Percentiles rank a stretch among this genome's conserved stretches.
These are phyloP conservation scores for Andrena fulva DNA, from an alignment of 2,888 invertebrate species.

Conservation along the genomic window DNA sequence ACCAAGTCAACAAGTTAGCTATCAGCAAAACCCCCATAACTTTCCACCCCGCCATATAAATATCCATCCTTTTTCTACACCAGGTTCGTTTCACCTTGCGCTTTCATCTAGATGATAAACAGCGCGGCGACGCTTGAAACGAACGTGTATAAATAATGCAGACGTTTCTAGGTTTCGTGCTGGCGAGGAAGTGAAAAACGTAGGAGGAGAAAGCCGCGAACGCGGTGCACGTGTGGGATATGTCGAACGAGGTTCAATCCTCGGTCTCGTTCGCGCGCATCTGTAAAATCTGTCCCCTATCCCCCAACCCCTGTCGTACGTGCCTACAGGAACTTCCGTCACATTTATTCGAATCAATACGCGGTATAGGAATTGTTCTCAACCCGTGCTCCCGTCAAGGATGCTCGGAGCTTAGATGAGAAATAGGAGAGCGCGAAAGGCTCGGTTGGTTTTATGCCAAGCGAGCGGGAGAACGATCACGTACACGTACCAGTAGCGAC, in stretches of 20 bases:
- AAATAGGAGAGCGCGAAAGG: constrained; percentile 20
- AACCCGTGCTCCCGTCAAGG: neutral
- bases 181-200: neutral
- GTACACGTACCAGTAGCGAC: constrained; percentile 14
- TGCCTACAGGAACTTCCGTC: constrained; percentile 8
- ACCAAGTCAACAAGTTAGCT: no score
- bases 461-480: constrained; percentile 23
- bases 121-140: constrained; percentile 8
- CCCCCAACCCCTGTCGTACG: neutral
- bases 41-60: neutral
- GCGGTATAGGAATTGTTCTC: constrained; percentile 21
- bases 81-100: neutral
- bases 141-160: constrained; percentile 41
- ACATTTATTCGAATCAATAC: constrained; percentile 40
- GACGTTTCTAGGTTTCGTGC: neutral
- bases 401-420: constrained; percentile 25
- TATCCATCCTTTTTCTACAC: neutral
- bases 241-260: neutral
- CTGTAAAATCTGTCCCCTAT: constrained; percentile 1
- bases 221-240: neutral
- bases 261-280: constrained; percentile 9
- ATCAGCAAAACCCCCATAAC: no score
- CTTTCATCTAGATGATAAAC: constrained; percentile 30
- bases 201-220: neutral
- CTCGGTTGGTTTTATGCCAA: constrained; percentile 19